A percentile compares a stretch with the other conserved stretches of the same genome.
phyloP scores from a whole-genome alignment of 2,113 vertebrate genomes.

The Siphamia tubifer region DNA sequence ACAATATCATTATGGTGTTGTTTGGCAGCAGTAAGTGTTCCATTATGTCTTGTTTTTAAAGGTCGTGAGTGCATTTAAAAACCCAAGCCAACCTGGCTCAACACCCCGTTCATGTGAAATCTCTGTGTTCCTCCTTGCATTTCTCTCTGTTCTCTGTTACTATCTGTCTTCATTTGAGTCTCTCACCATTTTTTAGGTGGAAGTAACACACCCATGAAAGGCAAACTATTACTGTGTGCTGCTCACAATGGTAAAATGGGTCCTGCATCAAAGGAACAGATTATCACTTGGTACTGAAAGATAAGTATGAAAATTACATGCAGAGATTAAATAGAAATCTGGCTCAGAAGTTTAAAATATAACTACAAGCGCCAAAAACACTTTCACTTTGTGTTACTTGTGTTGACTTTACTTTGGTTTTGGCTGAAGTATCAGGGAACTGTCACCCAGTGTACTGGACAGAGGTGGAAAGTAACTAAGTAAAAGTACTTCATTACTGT shows the following conservation, averaged over 20 bases:
- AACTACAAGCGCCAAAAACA: too few relatives aligned
- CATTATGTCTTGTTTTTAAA: constrained; percentile 57
- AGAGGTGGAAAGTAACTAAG: too few relatives aligned
- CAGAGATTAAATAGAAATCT: too few relatives aligned
- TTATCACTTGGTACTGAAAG: background rate
- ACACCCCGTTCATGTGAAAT: background rate
- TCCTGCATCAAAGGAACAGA: background rate
- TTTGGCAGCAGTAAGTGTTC: constrained; percentile 36
- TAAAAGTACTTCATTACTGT: too few relatives aligned
- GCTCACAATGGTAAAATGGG: background rate
- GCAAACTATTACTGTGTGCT: background rate
- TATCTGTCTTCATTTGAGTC: background rate
- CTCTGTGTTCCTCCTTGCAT: background rate
- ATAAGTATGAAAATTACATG: background rate
- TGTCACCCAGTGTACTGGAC: too few relatives aligned
- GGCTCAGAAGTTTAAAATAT: too few relatives aligned
- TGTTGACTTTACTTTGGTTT: too few relatives aligned
- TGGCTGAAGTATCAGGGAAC: too few relatives aligned
- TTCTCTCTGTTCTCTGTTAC: background rate
- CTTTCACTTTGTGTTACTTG: too few relatives aligned
- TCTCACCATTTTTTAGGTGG: background rate
- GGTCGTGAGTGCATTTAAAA: constrained; percentile 43
- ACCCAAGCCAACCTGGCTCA: background rate
- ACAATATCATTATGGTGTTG: constrained; percentile 50
- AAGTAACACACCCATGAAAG: background rate